A percentile compares a stretch with the other conserved stretches of the same genome.
phyloP scores from a whole-genome alignment of 2,888 invertebrate genomes.

The Lycaena phlaeas region DNA sequence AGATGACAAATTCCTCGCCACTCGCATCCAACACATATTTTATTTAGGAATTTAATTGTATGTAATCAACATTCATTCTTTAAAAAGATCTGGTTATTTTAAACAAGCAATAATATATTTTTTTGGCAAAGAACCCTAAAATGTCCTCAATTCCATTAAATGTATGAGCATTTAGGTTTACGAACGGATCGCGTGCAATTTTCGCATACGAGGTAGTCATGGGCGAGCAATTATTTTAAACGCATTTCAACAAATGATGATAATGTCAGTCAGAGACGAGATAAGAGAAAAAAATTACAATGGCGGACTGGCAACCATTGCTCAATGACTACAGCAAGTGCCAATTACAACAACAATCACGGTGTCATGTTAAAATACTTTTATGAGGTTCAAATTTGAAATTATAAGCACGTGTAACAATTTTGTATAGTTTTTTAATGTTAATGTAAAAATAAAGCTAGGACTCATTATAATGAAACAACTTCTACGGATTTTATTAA shows the following conservation, averaged over 20 bases:
- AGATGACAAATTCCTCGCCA: too few relatives aligned
- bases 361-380: not conserved
- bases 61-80: too few relatives aligned
- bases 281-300: conserved; percentile 53
- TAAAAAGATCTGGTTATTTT: too few relatives aligned
- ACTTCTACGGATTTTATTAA: too few relatives aligned
- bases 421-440: too few relatives aligned
- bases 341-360: conserved; percentile 12
- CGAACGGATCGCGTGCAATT: conserved; percentile 64
- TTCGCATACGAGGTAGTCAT: conserved; percentile 54
- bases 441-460: too few relatives aligned
- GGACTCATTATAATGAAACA: too few relatives aligned
- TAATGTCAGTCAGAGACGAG: conserved; percentile 57
- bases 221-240: conserved; percentile 70
- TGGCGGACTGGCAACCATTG: conserved; percentile 29
- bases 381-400: not conserved
- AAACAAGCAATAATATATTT: too few relatives aligned
- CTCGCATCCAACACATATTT: too few relatives aligned
- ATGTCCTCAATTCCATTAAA: conserved; percentile 3
- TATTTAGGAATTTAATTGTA: too few relatives aligned
- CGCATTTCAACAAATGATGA: conserved; percentile 71
- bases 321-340: conserved; percentile 37
- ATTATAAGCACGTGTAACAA: too few relatives aligned
- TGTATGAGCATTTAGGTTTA: conserved; percentile 66
- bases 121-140: not conserved